These are phyloP conservation scores for Hydrophis major DNA, from an alignment of 2,797 vertebrate genomes.

Conservation along the genomic window DNA sequence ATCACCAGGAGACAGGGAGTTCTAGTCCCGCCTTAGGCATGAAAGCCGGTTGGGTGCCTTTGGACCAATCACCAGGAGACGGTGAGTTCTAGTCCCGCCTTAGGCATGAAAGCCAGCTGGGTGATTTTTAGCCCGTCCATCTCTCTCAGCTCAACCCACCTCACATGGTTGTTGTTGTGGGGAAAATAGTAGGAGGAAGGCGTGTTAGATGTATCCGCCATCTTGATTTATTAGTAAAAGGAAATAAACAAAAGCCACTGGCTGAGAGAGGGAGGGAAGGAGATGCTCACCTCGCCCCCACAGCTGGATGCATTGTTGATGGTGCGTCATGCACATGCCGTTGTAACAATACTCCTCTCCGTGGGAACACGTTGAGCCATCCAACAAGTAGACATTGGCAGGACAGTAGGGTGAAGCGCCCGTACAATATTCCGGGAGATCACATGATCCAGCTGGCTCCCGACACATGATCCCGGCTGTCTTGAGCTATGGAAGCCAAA, in stretches of 20 bases:
- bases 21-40: too few species aligned
- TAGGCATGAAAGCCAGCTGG: too few species aligned
- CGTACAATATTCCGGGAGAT: slow-evolving; percentile 93
- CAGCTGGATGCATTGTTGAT: slow-evolving; percentile 88
- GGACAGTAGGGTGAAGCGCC: slow-evolving; percentile 88
- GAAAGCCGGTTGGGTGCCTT: too few species aligned
- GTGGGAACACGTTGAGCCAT: slow-evolving; percentile 82
- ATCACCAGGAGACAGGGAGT: too few species aligned
- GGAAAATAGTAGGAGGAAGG: too few species aligned
- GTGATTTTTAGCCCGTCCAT: too few species aligned
- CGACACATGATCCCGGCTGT: slow-evolving; percentile 85
- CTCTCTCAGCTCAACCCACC: too few species aligned
- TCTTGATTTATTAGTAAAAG: too few species aligned
- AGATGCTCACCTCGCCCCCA: slow-evolving; percentile 86
- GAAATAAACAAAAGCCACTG: background rate
- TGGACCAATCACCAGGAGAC: too few species aligned
- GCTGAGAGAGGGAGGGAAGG: rapidly evolving
- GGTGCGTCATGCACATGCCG: slow-evolving; percentile 91
- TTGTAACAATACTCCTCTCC: slow-evolving; percentile 85
- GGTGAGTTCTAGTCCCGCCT: too few species aligned
- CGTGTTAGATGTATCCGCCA: too few species aligned
- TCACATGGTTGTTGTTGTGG: too few species aligned
- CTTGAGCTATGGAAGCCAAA: slow-evolving; percentile 75
- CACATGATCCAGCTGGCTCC: slow-evolving; percentile 81
- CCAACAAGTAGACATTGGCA: slow-evolving; percentile 85